These are phyloP conservation scores for Nymphalis urticae DNA, from an alignment of 2,888 invertebrate species.

Conservation along the genomic window DNA sequence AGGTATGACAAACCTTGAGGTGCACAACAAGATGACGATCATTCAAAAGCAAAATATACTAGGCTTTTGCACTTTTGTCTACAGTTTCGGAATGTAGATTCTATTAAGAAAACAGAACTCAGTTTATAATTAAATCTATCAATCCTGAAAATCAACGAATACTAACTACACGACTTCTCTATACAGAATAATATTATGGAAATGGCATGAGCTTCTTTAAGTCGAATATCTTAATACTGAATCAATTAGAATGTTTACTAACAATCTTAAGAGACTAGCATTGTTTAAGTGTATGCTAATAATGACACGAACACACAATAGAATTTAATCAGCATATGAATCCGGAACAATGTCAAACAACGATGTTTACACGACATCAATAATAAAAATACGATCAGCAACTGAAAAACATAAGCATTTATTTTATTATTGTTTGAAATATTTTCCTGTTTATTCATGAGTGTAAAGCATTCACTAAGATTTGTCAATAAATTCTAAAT, in stretches of 20 bases:
- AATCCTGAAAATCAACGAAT: too few species aligned
- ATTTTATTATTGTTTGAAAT: slow-evolving; percentile 5
- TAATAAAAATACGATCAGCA: slow-evolving; percentile 57
- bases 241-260: slow-evolving; percentile 37
- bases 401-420: slow-evolving; percentile 32
- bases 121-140: too few species aligned
- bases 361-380: slow-evolving; percentile 52
- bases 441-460: not conserved
- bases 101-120: too few species aligned
- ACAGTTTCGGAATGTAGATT: too few species aligned
- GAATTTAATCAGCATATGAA: slow-evolving; percentile 60
- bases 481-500: slow-evolving; percentile 24
- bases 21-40: too few species aligned
- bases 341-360: slow-evolving; percentile 61
- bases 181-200: too few species aligned
- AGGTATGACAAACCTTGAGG: too few species aligned
- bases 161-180: too few species aligned
- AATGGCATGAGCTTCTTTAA: slow-evolving; percentile 8
- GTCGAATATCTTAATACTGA: slow-evolving; percentile 25
- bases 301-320: slow-evolving; percentile 49
- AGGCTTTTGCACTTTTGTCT: too few species aligned
- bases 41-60: too few species aligned
- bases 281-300: slow-evolving; percentile 38
- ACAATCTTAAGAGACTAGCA: slow-evolving; percentile 29
- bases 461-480: not conserved